These are phyloP conservation scores for Apteryx mantelli DNA, from an alignment of 2,113 vertebrate genomes.

Conservation along the genomic window DNA sequence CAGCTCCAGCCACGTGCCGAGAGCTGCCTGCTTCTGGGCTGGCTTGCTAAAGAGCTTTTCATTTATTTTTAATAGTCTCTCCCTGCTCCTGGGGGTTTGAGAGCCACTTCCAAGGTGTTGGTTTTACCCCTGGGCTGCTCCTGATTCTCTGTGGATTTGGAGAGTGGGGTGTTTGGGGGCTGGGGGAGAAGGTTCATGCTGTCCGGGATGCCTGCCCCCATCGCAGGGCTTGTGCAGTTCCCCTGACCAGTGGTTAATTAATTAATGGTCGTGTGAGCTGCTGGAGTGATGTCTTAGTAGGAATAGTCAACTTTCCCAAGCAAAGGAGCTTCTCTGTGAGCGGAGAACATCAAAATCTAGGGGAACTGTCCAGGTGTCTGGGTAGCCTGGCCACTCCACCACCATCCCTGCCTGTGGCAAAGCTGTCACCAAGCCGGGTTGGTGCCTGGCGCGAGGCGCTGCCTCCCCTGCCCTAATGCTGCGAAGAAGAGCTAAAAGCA, in stretches of 20 bases:
- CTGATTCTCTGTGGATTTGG: not conserved
- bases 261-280: not conserved
- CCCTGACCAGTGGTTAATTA: slow-evolving; percentile 17
- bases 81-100: too few relatives aligned
- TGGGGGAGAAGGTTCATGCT: not conserved
- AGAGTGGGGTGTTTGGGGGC: not conserved
- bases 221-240: not conserved
- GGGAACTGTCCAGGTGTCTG: not conserved
- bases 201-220: not conserved
- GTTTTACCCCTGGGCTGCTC: not conserved
- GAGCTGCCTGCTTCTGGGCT: too few relatives aligned
- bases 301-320: not conserved
- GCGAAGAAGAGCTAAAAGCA: too few relatives aligned
- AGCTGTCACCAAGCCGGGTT: not conserved
- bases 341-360: not conserved
- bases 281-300: not conserved
- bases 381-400: not conserved
- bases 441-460: not conserved
- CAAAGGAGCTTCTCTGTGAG: not conserved
- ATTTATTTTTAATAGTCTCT: too few relatives aligned
- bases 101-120: not conserved
- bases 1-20: too few relatives aligned
- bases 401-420: too few relatives aligned
- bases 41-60: too few relatives aligned
- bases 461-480: too few relatives aligned